Base-by-base conservation (phyloP, 2,113 vertebrate species). In the Chrysemys picta region DNA sequence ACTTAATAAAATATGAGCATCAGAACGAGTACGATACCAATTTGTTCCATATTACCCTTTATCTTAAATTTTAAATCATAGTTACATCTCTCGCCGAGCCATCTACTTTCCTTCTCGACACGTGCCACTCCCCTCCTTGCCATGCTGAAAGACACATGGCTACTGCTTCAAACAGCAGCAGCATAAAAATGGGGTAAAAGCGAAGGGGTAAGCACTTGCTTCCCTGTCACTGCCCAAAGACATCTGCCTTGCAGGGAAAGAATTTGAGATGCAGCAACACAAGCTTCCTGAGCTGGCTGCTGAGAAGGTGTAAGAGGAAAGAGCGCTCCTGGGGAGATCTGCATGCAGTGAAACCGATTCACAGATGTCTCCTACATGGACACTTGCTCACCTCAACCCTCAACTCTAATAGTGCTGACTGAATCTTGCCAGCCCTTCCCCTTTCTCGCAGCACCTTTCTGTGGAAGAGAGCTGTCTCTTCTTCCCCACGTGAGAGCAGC, bases 1-100 rank as follows among this genome's bases (percentile, higher is more conserved):
- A 5, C 80, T 94, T 89, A 79, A 79, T 17, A 81, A 56, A 82
- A 81, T 83, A 87, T 2, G 11, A 82, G 89, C 82, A 85, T 52
- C 35, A 27, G 80, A 88, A 50, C 1, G 52, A 88, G 14, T 80
- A 78, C 56, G 72, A 95, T 85, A 94, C 69, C 80, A 85, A 42
- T 87, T 78, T 56, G 45, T 38, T 85, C 84, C 11, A 2, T 31
- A 38, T 80, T 52, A 49, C 10, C 24, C 53, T 85, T 85, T n/a
- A 59, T 81, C 69, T 94, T 59, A 49, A 87, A 93, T 89, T 81
- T 52, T 75, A 92, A 93, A 90, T 69, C 13, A 69, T n/a, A n/a
- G 35, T 69, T 69, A n/a, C 16, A n/a, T 12, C n/a, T 57, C 31
- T 27, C 27, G 27, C 22, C 89, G 81, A 16, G n/a, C 2, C 91